These are phyloP conservation scores for Heterochromis multidens DNA, from an alignment of 2,113 vertebrate species.

Conservation along the genomic window DNA sequence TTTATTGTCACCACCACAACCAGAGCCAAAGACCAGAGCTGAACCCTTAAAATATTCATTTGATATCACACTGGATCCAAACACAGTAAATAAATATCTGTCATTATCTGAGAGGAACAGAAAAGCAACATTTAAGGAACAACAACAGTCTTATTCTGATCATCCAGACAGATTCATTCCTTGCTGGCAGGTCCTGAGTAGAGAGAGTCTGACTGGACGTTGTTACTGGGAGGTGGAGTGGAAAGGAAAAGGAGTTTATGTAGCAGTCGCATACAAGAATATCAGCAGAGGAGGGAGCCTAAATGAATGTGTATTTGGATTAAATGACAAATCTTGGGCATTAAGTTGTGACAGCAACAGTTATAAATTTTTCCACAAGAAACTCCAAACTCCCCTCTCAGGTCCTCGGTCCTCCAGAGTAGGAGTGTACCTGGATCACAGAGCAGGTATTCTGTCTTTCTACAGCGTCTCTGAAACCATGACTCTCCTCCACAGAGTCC, in stretches of 20 bases:
- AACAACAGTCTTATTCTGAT: rapidly evolving
- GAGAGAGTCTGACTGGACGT: not conserved
- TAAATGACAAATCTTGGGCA: not conserved
- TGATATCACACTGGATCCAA: not conserved
- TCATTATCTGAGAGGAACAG: slow-evolving; percentile 4
- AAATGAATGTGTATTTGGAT: not conserved
- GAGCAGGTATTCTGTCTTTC: not conserved
- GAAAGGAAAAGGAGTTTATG: rapidly evolving
- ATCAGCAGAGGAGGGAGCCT: not conserved
- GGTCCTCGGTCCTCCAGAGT: not conserved
- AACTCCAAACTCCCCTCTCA: rapidly evolving
- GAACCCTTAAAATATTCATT: not conserved
- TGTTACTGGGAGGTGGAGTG: slow-evolving; percentile 32
- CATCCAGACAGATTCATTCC: not conserved
- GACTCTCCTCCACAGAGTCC: not conserved
- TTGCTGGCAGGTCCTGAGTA: not conserved
- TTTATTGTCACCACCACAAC: not conserved
- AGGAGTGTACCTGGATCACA: rapidly evolving
- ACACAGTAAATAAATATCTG: rapidly evolving
- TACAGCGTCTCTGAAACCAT: not conserved
- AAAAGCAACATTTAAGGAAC: not conserved
- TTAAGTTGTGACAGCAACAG: rapidly evolving
- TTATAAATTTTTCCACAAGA: not conserved
- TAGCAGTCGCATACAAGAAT: not conserved
- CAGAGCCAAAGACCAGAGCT: not conserved